phyloP scores from a whole-genome alignment of 2,797 vertebrate species.

The Betta splendens region DNA sequence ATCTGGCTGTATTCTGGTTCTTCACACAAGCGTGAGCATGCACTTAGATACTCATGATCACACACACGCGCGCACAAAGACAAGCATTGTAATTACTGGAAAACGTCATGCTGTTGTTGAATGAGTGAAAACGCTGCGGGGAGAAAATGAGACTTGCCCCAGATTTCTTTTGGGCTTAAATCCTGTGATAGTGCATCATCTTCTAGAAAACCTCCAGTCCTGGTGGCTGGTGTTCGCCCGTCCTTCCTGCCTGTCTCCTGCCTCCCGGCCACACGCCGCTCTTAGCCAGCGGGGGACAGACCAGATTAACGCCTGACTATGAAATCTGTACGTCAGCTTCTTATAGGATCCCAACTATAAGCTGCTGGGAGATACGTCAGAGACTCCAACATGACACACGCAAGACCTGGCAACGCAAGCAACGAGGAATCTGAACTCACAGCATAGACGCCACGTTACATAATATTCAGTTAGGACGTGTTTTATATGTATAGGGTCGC shows the following conservation, averaged over 20 bases:
- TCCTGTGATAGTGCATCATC: too few species aligned
- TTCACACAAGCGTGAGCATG: constrained; percentile 43
- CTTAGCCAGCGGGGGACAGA: constrained; percentile 56
- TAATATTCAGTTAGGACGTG: too few species aligned
- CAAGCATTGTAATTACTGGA: constrained; percentile 19
- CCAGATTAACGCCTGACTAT: constrained; percentile 62
- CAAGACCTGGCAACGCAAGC: too few species aligned
- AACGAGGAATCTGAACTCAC: too few species aligned
- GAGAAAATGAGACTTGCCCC: constrained; percentile 16
- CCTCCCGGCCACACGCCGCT: constrained; percentile 23
- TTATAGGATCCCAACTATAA: constrained; percentile 41
- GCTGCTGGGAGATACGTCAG: constrained; percentile 30
- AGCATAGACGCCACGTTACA: too few species aligned
- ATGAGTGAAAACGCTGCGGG: constrained; percentile 18
- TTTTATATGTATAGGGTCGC: too few species aligned
- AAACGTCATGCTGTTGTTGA: constrained; percentile 11
- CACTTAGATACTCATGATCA: constrained; percentile 13
- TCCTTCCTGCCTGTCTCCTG: constrained; percentile 1
- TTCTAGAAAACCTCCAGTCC: too few species aligned
- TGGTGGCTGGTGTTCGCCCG: too few species aligned
- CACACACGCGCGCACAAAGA: constrained; percentile 7
- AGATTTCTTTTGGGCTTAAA: background rate
- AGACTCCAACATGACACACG: constrained; percentile 23
- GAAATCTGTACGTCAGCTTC: constrained; percentile 47
- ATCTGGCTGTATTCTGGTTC: constrained; percentile 60